These are phyloP conservation scores for Grammomys dolichurus DNA, from an alignment of 2,113 vertebrate species.

Conservation along the genomic window DNA sequence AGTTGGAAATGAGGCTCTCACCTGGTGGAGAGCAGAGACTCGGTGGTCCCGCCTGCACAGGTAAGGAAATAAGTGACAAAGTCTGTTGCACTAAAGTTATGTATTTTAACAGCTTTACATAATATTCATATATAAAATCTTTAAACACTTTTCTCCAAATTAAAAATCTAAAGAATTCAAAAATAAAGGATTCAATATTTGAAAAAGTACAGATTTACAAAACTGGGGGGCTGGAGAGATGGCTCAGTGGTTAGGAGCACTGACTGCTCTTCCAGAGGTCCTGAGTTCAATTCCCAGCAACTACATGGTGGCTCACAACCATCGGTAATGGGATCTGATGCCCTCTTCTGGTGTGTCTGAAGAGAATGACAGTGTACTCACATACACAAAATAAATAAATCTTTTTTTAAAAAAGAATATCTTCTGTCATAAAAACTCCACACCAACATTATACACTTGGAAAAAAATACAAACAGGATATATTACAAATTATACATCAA, in stretches of 20 bases:
- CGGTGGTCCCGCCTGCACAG: constrained; percentile 77
- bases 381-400: too few species aligned
- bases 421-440: constrained; percentile 92
- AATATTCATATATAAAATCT: constrained; percentile 92
- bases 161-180: constrained; percentile 92
- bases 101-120: constrained; percentile 92
- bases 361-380: too few species aligned
- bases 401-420: constrained; percentile 87
- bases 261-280: too few species aligned
- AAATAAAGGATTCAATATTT: constrained; percentile 92
- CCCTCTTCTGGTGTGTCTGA: too few species aligned
- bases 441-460: constrained; percentile 94
- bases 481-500: constrained; percentile 99
- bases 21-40: constrained; percentile 79
- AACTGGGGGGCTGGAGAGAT: constrained; percentile 62
- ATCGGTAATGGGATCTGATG: too few species aligned
- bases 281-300: too few species aligned
- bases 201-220: constrained; percentile 93
- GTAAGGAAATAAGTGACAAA: constrained; percentile 85
- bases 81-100: constrained; percentile 90
- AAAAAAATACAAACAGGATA: constrained; percentile 95
- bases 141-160: constrained; percentile 91
- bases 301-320: too few species aligned
- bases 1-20: constrained; percentile 71
- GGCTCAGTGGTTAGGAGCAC: too few species aligned